These are phyloP conservation scores for Agrotis puta DNA, from an alignment of 2,888 invertebrate species.

Conservation along the genomic window DNA sequence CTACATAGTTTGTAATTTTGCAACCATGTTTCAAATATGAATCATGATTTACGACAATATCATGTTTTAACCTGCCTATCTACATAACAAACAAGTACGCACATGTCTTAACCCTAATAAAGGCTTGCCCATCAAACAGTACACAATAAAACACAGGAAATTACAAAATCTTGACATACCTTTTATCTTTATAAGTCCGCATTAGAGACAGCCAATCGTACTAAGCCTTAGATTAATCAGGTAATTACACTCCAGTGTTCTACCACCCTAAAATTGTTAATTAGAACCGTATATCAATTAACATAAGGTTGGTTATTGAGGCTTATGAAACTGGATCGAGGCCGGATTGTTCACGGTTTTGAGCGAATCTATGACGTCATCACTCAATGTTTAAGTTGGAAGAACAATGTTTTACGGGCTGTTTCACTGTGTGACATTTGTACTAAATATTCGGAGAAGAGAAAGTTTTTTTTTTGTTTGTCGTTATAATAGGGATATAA, in stretches of 20 bases:
- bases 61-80: background rate
- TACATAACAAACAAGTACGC: background rate
- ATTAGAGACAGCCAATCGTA: conserved; percentile 45
- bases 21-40: too few relatives aligned
- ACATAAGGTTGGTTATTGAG: conserved; percentile 44
- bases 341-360: conserved; percentile 41
- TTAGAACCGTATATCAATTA: conserved; percentile 32
- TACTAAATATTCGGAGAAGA: conserved; percentile 4
- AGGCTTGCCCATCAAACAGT: background rate
- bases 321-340: conserved; percentile 23
- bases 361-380: conserved; percentile 46
- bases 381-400: conserved; percentile 42
- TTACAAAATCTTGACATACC: conserved; percentile 36
- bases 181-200: conserved; percentile 52
- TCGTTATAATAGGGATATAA: conserved; percentile 11
- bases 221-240: conserved; percentile 50
- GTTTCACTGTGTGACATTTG: conserved; percentile 38
- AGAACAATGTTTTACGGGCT: conserved; percentile 41
- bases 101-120: background rate
- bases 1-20: too few relatives aligned
- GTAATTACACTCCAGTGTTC: conserved; percentile 38
- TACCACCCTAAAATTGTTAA: conserved; percentile 29
- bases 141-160: conserved; percentile 29
- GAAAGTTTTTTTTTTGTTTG: conserved; percentile 13
- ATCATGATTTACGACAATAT: too few relatives aligned